Percentiles rank a stretch among this genome's conserved stretches.
Conservation (phyloP, 2,113 vertebrate species). For the Brienomyrus longianalis region DNA sequence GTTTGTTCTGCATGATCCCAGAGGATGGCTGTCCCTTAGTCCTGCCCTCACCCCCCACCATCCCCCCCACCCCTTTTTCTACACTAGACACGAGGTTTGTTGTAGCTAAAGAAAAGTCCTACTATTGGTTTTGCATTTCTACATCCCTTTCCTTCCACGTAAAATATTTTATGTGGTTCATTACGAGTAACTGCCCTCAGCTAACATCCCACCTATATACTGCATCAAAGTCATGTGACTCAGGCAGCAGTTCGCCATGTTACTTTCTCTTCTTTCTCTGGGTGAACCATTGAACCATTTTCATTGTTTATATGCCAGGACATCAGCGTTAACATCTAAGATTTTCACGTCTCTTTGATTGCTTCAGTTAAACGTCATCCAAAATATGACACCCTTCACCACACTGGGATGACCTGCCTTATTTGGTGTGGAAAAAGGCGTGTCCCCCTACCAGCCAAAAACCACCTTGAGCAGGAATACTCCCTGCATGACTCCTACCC, state of each 20-base stretch:
- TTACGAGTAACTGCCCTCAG: background rate
- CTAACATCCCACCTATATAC: background rate
- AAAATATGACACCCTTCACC: background rate
- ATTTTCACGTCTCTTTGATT: background rate
- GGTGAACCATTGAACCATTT: background rate
- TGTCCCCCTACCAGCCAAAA: background rate
- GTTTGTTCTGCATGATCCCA: background rate
- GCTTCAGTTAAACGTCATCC: background rate
- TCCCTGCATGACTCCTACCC: background rate
- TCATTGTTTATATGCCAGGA: background rate
- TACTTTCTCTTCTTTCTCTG: background rate
- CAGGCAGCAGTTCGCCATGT: background rate
- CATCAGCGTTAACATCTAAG: background rate
- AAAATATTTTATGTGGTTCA: background rate
- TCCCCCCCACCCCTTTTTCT: background rate
- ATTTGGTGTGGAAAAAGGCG: background rate
- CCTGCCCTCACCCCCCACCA: background rate
- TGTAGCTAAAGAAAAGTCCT: background rate
- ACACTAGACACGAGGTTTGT: background rate
- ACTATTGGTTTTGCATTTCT: background rate
- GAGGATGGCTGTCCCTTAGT: background rate
- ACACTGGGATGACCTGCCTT: background rate
- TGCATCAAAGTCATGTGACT: background rate
- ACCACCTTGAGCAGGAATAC: background rate
- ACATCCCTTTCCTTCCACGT: background rate